Evolutionary conservation across 2,888 invertebrate genomes (phyloP).

Genomic region (Diadegma fenestrale): DNA sequence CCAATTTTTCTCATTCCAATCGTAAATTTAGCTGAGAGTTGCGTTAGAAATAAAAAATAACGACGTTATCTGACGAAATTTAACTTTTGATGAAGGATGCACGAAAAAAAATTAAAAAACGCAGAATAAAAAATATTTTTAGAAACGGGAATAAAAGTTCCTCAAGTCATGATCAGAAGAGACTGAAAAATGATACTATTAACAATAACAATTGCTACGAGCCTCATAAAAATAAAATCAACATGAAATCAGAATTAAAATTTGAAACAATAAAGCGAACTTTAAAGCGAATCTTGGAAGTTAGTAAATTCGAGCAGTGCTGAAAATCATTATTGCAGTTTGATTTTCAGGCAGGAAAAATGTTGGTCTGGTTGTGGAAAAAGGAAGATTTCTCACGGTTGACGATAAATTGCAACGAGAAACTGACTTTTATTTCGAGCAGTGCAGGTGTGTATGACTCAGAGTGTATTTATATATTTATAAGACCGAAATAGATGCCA

Average conservation of each 20-base stretch:
- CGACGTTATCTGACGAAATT: too few relatives aligned
- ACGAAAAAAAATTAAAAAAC: too few relatives aligned
- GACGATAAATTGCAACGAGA: not conserved
- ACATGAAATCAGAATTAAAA: too few relatives aligned
- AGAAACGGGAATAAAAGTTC: not conserved
- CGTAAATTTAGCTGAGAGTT: too few relatives aligned
- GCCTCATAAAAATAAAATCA: not conserved
- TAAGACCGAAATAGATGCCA: slow-evolving; percentile 33
- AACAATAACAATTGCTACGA: not conserved
- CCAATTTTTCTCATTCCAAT: too few relatives aligned
- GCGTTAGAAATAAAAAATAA: too few relatives aligned
- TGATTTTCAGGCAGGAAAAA: not conserved
- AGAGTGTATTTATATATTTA: not conserved
- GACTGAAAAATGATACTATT: not conserved
- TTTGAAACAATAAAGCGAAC: too few relatives aligned
- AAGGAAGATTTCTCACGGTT: slow-evolving; percentile 3
- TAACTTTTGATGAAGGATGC: not conserved
- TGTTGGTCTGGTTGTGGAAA: not conserved
- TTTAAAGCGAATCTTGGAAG: not conserved
- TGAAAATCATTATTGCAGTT: not conserved
- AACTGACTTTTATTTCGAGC: slow-evolving; percentile 8
- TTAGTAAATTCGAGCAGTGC: not conserved
- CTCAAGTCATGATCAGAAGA: not conserved
- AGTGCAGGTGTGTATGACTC: not conserved
- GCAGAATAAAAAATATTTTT: too few relatives aligned